Evolutionary conservation across 2,888 invertebrate genomes (phyloP).

Genomic region (Aplocera efformata): DNA sequence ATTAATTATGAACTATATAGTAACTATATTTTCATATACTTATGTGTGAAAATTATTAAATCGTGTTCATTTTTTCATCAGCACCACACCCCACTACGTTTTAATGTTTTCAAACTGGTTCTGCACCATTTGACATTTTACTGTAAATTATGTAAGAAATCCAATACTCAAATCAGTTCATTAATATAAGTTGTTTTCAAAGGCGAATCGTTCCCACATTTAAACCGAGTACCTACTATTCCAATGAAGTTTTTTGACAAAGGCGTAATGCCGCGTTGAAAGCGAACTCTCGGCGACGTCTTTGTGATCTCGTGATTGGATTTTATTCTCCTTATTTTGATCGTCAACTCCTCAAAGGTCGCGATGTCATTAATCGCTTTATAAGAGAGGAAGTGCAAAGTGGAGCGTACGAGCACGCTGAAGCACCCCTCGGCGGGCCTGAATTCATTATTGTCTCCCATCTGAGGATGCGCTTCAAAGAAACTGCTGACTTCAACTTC

Average conservation of each 20-base stretch:
- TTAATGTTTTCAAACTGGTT: too few species aligned
- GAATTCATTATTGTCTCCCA: slow-evolving; percentile 74
- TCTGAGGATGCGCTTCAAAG: slow-evolving; percentile 69
- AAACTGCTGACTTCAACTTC: slow-evolving; percentile 67
- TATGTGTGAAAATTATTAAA: too few species aligned
- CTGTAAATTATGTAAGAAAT: slow-evolving; percentile 1
- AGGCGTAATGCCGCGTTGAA: slow-evolving; percentile 24
- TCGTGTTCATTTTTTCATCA: too few species aligned
- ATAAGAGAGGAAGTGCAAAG: slow-evolving; percentile 69
- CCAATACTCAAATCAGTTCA: slow-evolving; percentile 4
- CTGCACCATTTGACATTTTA: too few species aligned
- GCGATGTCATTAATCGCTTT: slow-evolving; percentile 70
- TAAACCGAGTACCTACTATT: slow-evolving; percentile 18
- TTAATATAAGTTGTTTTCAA: slow-evolving; percentile 16
- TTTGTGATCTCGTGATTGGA: slow-evolving; percentile 50
- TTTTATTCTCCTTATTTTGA: slow-evolving; percentile 64
- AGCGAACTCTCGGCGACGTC: slow-evolving; percentile 18
- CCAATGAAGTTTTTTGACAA: slow-evolving; percentile 25
- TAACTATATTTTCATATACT: too few species aligned
- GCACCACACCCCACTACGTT: too few species aligned
- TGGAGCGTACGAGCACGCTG: slow-evolving; percentile 65
- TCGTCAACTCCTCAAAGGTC: slow-evolving; percentile 58
- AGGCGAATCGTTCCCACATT: too few species aligned
- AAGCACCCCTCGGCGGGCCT: slow-evolving; percentile 50
- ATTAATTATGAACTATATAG: too few species aligned